These are phyloP conservation scores for Stictocephala bisonia DNA, from an alignment of 2,888 invertebrate species.

Conservation along the genomic window DNA sequence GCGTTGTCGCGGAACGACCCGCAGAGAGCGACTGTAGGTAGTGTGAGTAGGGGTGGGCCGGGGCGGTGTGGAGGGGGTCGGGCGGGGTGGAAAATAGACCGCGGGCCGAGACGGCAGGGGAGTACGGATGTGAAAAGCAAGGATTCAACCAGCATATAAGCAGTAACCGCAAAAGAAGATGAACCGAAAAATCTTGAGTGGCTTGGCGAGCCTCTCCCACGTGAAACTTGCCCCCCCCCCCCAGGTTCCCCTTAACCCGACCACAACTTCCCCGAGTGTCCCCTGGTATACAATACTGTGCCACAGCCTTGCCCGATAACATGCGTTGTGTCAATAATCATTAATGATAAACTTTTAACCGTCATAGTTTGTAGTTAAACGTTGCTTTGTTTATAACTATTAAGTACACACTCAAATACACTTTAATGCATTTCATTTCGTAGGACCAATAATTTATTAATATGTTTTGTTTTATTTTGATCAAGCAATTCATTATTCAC, in stretches of 20 bases:
- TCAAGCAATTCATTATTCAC: no score
- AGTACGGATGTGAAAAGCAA: conserved; percentile 32
- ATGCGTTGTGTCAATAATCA: no score
- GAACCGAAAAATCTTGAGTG: conserved; percentile 50
- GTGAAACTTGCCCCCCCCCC: conserved; percentile 2
- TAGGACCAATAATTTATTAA: no score
- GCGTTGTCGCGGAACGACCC: conserved; percentile 40
- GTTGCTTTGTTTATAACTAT: no score
- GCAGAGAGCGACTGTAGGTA: conserved; percentile 40
- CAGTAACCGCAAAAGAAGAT: conserved; percentile 47
- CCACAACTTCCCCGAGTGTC: neutral
- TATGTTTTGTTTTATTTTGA: no score
- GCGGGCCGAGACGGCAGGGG: neutral
- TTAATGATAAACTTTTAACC: no score
- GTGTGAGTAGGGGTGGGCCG: conserved; percentile 8
- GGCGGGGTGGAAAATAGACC: conserved; percentile 15
- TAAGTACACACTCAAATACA: no score
- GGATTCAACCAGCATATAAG: conserved; percentile 47
- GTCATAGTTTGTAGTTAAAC: no score
- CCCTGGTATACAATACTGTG: no score
- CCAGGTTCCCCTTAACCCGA: neutral
- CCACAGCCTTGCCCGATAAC: no score
- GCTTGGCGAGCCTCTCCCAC: conserved; percentile 12
- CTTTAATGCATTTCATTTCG: no score
- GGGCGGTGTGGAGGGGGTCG: conserved; percentile 20